Percentiles rank a stretch among this genome's conserved stretches.
Evolutionary conservation across 2,797 vertebrate species (phyloP).

Genomic region (Melanotaenia nigrans): DNA sequence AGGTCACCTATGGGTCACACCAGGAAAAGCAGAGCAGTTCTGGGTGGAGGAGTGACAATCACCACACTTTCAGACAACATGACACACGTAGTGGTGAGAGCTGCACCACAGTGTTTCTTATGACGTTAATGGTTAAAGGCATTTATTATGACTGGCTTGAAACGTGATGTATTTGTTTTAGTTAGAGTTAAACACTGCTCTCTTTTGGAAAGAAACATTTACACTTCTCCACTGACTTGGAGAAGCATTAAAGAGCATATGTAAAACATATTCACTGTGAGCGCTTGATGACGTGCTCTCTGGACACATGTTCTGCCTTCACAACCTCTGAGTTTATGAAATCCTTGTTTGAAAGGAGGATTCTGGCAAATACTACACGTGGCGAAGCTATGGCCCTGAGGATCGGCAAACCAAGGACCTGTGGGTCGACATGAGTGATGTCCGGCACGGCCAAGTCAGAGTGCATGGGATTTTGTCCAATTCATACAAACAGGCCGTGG

Average conservation of each 20-base stretch:
- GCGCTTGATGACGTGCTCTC: conserved; percentile 17
- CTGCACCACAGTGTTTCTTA: conserved; percentile 34
- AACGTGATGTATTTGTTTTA: conserved; percentile 53
- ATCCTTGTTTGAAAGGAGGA: conserved; percentile 82
- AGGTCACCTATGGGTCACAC: conserved; percentile 56
- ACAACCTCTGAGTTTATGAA: conserved; percentile 20
- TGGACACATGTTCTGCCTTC: conserved; percentile 10
- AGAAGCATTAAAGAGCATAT: conserved; percentile 19
- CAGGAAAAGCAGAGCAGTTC: conserved; percentile 80
- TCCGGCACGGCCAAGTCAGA: conserved; percentile 83
- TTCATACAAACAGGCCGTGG: conserved; percentile 90
- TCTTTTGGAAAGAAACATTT: conserved; percentile 54
- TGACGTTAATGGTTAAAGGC: conserved; percentile 45
- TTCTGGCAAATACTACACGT: conserved; percentile 89
- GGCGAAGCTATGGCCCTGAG: conserved; percentile 81
- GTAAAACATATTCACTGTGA: conserved; percentile 22
- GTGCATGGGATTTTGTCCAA: conserved; percentile 92
- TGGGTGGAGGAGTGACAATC: conserved; percentile 83
- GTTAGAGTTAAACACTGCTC: conserved; percentile 60
- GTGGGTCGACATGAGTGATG: conserved; percentile 86
- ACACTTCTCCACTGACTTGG: conserved; percentile 26
- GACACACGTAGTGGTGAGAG: conserved; percentile 87
- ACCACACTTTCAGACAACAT: conserved; percentile 84
- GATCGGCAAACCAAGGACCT: conserved; percentile 80
- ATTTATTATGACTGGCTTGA: conserved; percentile 38